Evolutionary conservation across 1,140 invertebrate genomes (phyloP).

Genomic region (Lepeophtheirus salmonis): DNA sequence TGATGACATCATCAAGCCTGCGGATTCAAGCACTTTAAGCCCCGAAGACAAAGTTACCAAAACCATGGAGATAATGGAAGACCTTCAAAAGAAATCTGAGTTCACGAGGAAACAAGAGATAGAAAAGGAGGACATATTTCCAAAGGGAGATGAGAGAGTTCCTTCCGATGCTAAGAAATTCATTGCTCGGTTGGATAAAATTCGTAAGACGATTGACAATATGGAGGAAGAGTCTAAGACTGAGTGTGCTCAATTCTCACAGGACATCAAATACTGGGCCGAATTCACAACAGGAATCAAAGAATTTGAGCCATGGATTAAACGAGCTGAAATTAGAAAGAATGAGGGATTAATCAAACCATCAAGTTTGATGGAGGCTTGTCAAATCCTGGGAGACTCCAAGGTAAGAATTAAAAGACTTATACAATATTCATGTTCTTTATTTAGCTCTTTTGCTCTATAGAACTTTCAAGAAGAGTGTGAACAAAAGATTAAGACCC

Average conservation of each 20-base stretch:
- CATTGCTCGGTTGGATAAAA: slow-evolving; percentile 22
- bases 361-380: slow-evolving; percentile 20
- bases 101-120: slow-evolving; percentile 12
- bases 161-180: slow-evolving; percentile 23
- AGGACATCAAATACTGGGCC: slow-evolving; percentile 24
- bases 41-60: slow-evolving; percentile 17
- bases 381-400: slow-evolving; percentile 20
- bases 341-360: slow-evolving; percentile 21
- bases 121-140: slow-evolving; percentile 23
- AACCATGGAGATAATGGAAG: slow-evolving; percentile 14
- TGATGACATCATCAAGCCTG: slow-evolving; percentile 9
- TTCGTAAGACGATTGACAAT: slow-evolving; percentile 20
- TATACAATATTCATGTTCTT: background rate
- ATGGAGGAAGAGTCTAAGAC: slow-evolving; percentile 21
- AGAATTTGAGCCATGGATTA: slow-evolving; percentile 24
- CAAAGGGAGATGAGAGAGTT: slow-evolving; percentile 20
- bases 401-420: slow-evolving; percentile 19
- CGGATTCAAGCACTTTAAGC: background rate
- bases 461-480: slow-evolving; percentile 14
- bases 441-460: background rate
- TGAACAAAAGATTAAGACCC: slow-evolving; percentile 7
- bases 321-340: slow-evolving; percentile 20
- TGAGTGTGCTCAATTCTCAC: slow-evolving; percentile 23
- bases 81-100: slow-evolving; percentile 15
- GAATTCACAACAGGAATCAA: slow-evolving; percentile 23